phyloP scores from a whole-genome alignment of 1,140 invertebrate species.

The Panagrolaimus sp. region DNA sequence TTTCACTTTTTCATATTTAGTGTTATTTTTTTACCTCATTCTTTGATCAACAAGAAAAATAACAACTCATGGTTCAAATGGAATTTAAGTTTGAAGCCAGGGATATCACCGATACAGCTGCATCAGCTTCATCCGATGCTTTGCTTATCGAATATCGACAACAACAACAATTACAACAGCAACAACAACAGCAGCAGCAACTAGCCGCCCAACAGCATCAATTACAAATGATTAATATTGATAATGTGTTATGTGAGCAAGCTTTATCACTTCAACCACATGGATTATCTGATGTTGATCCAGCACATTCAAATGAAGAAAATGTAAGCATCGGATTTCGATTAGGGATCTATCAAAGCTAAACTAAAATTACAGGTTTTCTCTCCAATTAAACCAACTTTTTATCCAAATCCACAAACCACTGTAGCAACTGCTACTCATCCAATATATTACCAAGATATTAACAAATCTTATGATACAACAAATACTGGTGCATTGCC shows the following conservation, averaged over 20 bases:
- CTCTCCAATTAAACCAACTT: conserved; percentile 1
- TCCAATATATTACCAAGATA: background rate
- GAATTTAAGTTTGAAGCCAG: conserved; percentile 4
- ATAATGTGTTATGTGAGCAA: background rate
- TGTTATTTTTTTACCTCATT: background rate
- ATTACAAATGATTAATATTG: background rate
- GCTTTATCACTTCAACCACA: background rate
- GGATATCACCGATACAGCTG: background rate
- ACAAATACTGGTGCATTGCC: background rate
- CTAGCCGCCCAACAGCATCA: background rate
- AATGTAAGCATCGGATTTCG: no score
- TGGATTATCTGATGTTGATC: background rate
- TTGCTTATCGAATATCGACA: background rate
- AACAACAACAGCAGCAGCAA: conserved; percentile 7
- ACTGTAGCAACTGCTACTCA: background rate
- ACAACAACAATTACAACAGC: background rate
- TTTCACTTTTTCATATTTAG: background rate
- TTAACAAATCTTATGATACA: conserved; percentile 4
- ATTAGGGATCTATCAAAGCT: no score
- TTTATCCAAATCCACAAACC: background rate
- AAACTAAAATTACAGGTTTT: background rate
- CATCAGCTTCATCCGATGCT: background rate
- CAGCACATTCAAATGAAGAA: no score
- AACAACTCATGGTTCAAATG: conserved; percentile 2
- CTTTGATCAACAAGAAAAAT: background rate